Conservation (phyloP, 2,113 vertebrate genomes). For the Macrotus californicus region DNA sequence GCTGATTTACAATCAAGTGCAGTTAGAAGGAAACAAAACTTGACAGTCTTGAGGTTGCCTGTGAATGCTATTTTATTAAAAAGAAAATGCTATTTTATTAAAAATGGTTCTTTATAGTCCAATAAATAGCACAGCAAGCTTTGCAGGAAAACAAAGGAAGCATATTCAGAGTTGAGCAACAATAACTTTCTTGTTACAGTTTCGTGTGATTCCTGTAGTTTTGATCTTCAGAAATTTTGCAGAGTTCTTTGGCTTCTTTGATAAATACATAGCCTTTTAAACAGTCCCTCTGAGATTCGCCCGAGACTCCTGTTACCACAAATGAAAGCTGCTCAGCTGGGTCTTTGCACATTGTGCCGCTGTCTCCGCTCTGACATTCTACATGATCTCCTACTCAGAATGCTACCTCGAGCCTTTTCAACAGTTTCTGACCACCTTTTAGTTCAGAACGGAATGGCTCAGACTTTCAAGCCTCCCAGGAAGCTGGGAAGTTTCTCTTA, state of each 20-base stretch:
- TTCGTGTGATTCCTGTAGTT: slow-evolving; percentile 25
- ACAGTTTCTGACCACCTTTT: neutral
- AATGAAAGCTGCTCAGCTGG: neutral
- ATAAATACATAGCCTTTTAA: slow-evolving; percentile 18
- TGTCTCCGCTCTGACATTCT: neutral
- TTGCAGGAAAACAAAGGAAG: slow-evolving; percentile 1
- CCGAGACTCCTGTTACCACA: neutral
- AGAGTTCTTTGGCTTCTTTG: neutral
- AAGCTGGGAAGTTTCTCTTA: neutral
- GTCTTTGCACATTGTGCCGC: neutral
- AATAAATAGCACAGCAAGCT: slow-evolving; percentile 19
- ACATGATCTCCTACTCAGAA: neutral
- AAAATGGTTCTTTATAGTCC: neutral
- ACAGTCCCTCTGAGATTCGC: neutral
- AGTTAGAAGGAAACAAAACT: slow-evolving; percentile 39
- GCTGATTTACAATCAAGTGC: neutral
- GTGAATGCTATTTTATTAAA: slow-evolving; percentile 28
- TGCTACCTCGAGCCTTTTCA: neutral
- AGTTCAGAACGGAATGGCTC: neutral
- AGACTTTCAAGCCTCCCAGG: neutral
- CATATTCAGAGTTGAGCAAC: slow-evolving; percentile 29
- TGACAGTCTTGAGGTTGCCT: slow-evolving; percentile 31
- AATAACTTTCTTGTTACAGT: slow-evolving; percentile 44
- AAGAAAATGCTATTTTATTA: slow-evolving; percentile 36
- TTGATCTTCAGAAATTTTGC: slow-evolving; percentile 40